Conservation (phyloP, 2,888 invertebrate species). For the Calameuta filiformis region DNA sequence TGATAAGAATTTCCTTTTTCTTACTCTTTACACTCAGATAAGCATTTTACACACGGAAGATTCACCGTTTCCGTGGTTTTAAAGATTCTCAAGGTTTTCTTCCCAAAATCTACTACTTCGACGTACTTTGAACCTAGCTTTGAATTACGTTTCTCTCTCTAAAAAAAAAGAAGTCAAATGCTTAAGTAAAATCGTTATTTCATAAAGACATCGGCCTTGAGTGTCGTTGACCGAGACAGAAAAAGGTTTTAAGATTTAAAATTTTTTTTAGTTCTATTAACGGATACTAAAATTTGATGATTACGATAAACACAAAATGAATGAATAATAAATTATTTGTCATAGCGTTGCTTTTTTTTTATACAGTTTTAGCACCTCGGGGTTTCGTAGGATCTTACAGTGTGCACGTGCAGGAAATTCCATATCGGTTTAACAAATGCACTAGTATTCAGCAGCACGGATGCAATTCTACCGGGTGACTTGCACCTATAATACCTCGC, state of each 20-base stretch:
- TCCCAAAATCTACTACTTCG: not conserved
- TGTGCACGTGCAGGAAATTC: not conserved
- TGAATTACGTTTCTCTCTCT: not conserved
- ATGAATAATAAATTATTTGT: not conserved
- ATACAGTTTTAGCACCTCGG: not conserved
- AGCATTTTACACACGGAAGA: not conserved
- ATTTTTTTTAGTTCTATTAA: not conserved
- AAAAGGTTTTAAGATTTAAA: not conserved
- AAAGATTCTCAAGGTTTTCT: not conserved
- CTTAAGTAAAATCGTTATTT: constrained; percentile 47
- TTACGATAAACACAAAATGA: not conserved
- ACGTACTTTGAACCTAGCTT: not conserved
- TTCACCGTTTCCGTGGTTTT: not conserved
- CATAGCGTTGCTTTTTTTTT: not conserved
- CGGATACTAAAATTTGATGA: not conserved
- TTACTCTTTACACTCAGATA: not conserved
- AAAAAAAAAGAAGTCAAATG: constrained; percentile 32
- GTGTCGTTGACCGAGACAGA: constrained; percentile 26
- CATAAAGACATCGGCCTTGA: constrained; percentile 39
- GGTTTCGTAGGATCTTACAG: not conserved
- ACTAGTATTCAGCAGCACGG: not conserved
- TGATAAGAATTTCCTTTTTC: not conserved
- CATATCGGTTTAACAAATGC: not conserved
- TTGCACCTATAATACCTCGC: constrained; percentile 38
- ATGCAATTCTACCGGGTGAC: constrained; percentile 28